Conservation (phyloP, 2,797 vertebrate genomes). For the Mormyrus proboscirostris region DNA sequence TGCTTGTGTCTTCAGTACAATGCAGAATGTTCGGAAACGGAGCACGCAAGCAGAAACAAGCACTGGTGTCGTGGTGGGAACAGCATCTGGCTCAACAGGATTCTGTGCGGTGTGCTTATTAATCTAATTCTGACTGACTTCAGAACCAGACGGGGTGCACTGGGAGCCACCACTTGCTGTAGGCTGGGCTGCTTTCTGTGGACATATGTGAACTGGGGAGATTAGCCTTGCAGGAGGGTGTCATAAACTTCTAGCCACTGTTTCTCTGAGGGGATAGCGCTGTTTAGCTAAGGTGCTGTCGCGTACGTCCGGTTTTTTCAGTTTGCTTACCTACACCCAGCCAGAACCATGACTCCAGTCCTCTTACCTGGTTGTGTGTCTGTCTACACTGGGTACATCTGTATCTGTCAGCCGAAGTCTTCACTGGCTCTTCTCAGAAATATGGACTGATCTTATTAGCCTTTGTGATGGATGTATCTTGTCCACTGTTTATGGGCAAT, state of each 20-base stretch:
- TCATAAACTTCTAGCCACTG: background rate
- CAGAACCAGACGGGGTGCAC: background rate
- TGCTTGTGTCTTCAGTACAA: background rate
- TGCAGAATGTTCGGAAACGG: background rate
- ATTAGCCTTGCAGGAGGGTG: background rate
- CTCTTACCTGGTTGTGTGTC: background rate
- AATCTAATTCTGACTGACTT: background rate
- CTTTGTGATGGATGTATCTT: background rate
- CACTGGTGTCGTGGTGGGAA: background rate
- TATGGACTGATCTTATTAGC: background rate
- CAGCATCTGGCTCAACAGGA: background rate
- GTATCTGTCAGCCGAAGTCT: background rate
- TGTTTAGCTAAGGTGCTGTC: background rate
- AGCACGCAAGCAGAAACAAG: background rate
- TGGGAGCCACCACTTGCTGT: background rate
- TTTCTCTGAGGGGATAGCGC: background rate
- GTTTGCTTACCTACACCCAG: background rate
- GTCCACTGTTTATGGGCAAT: background rate
- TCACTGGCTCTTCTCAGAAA: background rate
- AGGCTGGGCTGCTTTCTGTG: background rate
- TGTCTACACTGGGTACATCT: background rate
- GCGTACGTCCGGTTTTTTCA: background rate
- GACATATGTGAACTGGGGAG: background rate
- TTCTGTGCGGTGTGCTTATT: background rate
- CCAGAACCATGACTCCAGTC: constrained; percentile 20